Evolutionary conservation across 2,888 invertebrate genomes (phyloP).

Genomic region (Leucophenga montana): DNA sequence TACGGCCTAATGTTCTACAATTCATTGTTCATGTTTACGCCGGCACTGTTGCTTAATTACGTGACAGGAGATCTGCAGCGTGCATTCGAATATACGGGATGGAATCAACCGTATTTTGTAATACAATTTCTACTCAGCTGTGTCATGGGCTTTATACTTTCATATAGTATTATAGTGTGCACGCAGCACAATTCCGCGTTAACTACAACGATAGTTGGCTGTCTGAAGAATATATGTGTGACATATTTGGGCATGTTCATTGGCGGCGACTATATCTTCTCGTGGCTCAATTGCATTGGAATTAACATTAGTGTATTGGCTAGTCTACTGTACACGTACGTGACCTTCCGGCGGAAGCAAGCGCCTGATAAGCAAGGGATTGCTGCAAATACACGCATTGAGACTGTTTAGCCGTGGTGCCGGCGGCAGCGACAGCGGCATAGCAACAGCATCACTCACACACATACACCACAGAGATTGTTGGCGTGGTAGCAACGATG

Average conservation of each 20-base stretch:
- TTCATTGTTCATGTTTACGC: slow-evolving; percentile 89
- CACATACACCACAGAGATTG: slow-evolving; percentile 22
- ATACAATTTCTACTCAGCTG: slow-evolving; percentile 90
- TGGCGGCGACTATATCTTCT: slow-evolving; percentile 97
- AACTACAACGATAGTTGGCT: slow-evolving; percentile 98
- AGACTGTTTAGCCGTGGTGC: slow-evolving; percentile 58
- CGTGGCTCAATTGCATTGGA: slow-evolving; percentile 94
- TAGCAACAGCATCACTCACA: background rate
- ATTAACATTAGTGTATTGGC: slow-evolving; percentile 94
- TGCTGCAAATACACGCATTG: slow-evolving; percentile 61
- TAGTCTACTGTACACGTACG: slow-evolving; percentile 89
- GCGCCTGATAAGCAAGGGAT: slow-evolving; percentile 69
- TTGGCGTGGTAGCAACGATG: slow-evolving; percentile 4
- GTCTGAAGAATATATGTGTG: slow-evolving; percentile 96
- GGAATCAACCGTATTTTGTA: slow-evolving; percentile 85
- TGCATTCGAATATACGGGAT: slow-evolving; percentile 80
- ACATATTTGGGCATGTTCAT: slow-evolving; percentile 99
- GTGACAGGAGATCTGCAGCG: slow-evolving; percentile 83
- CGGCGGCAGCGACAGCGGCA: background rate
- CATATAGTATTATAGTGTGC: slow-evolving; percentile 95
- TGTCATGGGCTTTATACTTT: slow-evolving; percentile 96
- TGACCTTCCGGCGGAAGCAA: slow-evolving; percentile 79
- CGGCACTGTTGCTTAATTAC: slow-evolving; percentile 82
- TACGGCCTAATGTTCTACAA: slow-evolving; percentile 95
- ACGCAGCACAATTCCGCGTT: slow-evolving; percentile 98